A percentile compares a stretch with the other conserved stretches of the same genome.
These are phyloP conservation scores for Lithosia quadra DNA, from an alignment of 2,888 invertebrate species.

Conservation along the genomic window DNA sequence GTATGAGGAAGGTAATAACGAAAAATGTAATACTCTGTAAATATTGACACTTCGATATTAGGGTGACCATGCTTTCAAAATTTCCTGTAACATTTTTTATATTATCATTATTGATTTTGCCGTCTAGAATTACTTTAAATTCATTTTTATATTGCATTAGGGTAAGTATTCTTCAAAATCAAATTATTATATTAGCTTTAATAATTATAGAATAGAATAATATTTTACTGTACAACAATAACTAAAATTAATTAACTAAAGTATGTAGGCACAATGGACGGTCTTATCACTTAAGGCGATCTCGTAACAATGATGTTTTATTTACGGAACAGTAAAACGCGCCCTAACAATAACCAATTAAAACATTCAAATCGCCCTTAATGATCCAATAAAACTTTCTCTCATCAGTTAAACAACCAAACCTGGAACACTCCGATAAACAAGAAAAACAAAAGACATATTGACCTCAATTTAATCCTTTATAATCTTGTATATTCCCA, in stretches of 20 bases:
- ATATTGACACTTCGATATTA: slow-evolving; percentile 32
- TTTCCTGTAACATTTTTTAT: neutral
- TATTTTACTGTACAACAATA: no score
- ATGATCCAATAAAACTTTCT: neutral
- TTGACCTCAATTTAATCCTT: slow-evolving; percentile 13
- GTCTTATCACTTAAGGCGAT: no score
- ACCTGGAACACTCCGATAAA: neutral
- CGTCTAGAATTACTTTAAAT: no score
- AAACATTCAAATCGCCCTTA: neutral
- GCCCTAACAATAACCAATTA: neutral
- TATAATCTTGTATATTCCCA: slow-evolving; percentile 19
- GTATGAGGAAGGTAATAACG: slow-evolving; percentile 30
- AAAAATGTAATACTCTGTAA: slow-evolving; percentile 26
- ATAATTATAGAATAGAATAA: no score
- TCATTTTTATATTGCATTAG: no score
- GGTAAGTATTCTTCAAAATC: no score
- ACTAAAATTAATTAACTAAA: no score
- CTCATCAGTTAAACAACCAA: neutral
- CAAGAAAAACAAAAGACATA: neutral
- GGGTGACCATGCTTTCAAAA: slow-evolving; percentile 17
- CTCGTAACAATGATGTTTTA: no score
- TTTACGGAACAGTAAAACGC: no score
- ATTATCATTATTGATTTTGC: no score
- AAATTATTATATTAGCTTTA: no score
- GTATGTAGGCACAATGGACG: no score